phyloP scores from a whole-genome alignment of 2,888 invertebrate species.

The Iselma pallidipennis region DNA sequence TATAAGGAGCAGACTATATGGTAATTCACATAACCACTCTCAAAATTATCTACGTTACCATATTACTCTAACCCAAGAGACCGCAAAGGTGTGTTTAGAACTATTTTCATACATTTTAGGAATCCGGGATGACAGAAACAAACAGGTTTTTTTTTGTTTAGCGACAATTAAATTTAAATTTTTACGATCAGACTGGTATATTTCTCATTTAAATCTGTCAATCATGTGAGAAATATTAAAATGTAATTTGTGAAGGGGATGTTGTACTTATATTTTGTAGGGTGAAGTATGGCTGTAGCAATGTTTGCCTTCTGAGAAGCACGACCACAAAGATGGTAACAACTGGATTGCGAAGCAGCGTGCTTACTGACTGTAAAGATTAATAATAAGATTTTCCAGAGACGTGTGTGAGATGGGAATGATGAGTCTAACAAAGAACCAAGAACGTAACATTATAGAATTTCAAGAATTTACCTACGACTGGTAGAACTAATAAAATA shows the following conservation, averaged over 20 bases:
- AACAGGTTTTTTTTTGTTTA: no score
- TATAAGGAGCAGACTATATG: slow-evolving; percentile 42
- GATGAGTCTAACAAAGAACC: slow-evolving; percentile 42
- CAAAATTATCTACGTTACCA: slow-evolving; percentile 40
- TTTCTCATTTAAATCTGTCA: slow-evolving; percentile 28
- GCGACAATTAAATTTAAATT: background rate
- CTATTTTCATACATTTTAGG: background rate
- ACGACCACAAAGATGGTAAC: slow-evolving; percentile 44
- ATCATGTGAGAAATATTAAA: slow-evolving; percentile 38
- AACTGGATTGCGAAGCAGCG: slow-evolving; percentile 46
- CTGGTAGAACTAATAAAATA: slow-evolving; percentile 50
- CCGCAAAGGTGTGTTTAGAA: slow-evolving; percentile 2
- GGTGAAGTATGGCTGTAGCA: slow-evolving; percentile 20
- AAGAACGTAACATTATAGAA: slow-evolving; percentile 33
- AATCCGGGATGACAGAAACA: background rate
- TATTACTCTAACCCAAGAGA: slow-evolving; percentile 24
- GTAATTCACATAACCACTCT: slow-evolving; percentile 44
- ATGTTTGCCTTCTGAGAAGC: slow-evolving; percentile 28
- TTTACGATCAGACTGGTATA: background rate
- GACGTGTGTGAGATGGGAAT: slow-evolving; percentile 53
- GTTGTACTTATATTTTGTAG: background rate
- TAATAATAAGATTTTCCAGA: slow-evolving; percentile 53
- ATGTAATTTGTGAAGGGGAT: slow-evolving; percentile 23
- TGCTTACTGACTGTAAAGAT: slow-evolving; percentile 53
- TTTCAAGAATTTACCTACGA: slow-evolving; percentile 47